Conservation (phyloP, 2,888 invertebrate species). For the Agrotis clavis region DNA sequence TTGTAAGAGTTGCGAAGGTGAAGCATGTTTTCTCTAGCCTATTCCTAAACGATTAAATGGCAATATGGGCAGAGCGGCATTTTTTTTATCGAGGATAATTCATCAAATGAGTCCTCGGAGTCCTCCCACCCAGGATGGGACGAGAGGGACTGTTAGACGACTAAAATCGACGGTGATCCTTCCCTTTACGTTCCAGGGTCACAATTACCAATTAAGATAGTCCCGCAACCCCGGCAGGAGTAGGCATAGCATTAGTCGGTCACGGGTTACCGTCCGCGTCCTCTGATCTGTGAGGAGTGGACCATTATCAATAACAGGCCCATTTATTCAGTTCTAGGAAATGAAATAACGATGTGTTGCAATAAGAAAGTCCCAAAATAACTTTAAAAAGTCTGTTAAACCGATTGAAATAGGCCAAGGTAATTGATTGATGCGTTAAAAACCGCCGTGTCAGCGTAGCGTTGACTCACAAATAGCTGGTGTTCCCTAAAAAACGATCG, state of each 20-base stretch:
- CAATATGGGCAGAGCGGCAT: not conserved
- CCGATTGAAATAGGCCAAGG: slow-evolving; percentile 20
- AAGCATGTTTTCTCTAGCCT: slow-evolving; percentile 15
- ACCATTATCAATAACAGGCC: not conserved
- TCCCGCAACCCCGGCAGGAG: no score
- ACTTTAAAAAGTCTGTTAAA: not conserved
- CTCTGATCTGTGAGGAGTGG: not conserved
- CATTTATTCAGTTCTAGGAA: not conserved
- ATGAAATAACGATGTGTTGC: not conserved
- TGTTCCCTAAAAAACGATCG: slow-evolving; percentile 20
- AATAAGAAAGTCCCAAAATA: slow-evolving; percentile 2
- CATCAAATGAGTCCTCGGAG: not conserved
- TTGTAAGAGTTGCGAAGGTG: not conserved
- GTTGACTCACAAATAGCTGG: slow-evolving; percentile 27
- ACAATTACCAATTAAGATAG: no score
- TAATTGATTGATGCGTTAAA: slow-evolving; percentile 15
- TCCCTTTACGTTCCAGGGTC: no score
- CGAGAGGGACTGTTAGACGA: no score
- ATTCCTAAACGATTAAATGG: not conserved
- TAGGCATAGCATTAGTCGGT: no score
- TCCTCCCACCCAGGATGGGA: no score
- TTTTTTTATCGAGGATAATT: not conserved
- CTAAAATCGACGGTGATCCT: no score
- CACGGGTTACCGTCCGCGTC: not conserved
- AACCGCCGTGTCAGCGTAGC: slow-evolving; percentile 4